Conservation (phyloP, 2,888 invertebrate species). For the Unio delphinus region DNA sequence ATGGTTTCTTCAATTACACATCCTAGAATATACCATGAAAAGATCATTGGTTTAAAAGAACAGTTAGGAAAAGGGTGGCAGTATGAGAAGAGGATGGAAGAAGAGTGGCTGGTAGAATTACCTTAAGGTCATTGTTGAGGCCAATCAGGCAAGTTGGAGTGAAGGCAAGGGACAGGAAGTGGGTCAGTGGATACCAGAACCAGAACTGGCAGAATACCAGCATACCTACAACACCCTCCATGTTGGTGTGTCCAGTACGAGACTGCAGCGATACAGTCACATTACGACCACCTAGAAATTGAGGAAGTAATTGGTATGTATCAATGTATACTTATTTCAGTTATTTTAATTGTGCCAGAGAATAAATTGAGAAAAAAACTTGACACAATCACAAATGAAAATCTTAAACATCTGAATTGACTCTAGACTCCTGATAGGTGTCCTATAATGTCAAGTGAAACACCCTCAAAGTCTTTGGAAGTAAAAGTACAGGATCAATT, state of each 20-base stretch:
- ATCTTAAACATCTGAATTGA: too few relatives aligned
- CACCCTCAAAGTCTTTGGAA: too few relatives aligned
- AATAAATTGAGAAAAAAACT: too few relatives aligned
- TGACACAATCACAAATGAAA: too few relatives aligned
- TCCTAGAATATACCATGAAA: not conserved
- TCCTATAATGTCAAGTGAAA: too few relatives aligned
- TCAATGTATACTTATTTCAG: too few relatives aligned
- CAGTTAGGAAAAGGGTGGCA: not conserved
- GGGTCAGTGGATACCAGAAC: constrained; percentile 99
- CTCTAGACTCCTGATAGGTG: too few relatives aligned
- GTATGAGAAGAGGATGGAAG: not conserved
- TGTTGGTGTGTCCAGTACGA: constrained; percentile 96
- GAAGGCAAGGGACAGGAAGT: constrained; percentile 95
- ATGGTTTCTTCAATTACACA: not conserved
- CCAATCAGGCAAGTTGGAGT: constrained; percentile 96
- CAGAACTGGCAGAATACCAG: constrained; percentile 98
- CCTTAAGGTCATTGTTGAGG: constrained; percentile 90
- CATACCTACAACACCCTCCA: constrained; percentile 97
- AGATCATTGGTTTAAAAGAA: not conserved
- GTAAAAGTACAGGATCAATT: too few relatives aligned
- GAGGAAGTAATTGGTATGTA: too few relatives aligned
- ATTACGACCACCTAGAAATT: constrained; percentile 85
- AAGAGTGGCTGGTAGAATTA: constrained; percentile 45
- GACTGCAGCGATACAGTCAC: constrained; percentile 96
- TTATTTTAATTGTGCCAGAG: too few relatives aligned